Evolutionary conservation across 2,888 invertebrate species (phyloP), one percentile per base, ranked within the genome.

Genomic region (Cetonia aurata): DNA sequence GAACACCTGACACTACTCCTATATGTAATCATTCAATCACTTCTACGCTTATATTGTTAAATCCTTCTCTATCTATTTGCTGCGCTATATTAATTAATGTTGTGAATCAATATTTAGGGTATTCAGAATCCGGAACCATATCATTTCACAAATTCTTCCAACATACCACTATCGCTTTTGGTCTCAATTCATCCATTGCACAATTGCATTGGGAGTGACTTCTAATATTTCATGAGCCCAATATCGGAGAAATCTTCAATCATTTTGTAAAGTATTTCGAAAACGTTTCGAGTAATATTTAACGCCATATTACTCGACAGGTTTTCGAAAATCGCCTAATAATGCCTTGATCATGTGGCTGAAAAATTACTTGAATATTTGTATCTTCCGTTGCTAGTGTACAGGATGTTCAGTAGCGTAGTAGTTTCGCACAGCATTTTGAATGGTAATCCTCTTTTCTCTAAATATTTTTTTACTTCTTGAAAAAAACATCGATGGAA

Each of bases 391-490:
- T 59, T 13, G 12, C 59, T 42, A 37, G 3, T 41, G 41, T 19
- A 33, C 57, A 10, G 17, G 42, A 42, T 42, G 59, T 42, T 19
- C 59, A 59, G 42, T 41, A 59, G 41, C 59, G 31, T 59, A 37
- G 41, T 59, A 1, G 17, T 41, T 15, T 59, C 15, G 1, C 59
- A 25, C 41, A 59, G 59, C 59, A 57, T 12, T 57, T 57, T 57
- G 42, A 57, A 57, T 57, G 12, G 37, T 57, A 57, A 57, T 57
- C 57, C 59, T 15, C 13, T 42, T 15, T 59, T 59, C 13, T 44
- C 59, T 13, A 55, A 55, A 55, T 55, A 55, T 55, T 19, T 53
- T 8, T 33, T 33, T 10, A 55, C 33, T 55, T 55, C 13, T n/a
- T 25, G 3, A 55, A 55, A 31, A 55, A 55, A 55, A 55, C 25